Evolutionary conservation across 2,888 invertebrate species (phyloP), one percentile per base, ranked within the genome.

Genomic region (Lysandra coridon): DNA sequence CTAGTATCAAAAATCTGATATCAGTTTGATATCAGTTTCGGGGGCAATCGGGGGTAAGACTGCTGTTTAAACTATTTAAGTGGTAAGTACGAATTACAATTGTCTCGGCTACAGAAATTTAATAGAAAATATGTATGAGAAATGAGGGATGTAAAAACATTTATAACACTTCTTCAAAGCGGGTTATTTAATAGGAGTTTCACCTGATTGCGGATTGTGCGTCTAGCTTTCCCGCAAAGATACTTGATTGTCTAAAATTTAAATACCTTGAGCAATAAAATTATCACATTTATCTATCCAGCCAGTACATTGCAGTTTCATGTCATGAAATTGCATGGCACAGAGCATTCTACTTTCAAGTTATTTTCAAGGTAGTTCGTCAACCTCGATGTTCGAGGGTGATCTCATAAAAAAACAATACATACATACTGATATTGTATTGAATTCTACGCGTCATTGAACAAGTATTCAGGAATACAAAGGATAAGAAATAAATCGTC

Each of bases 341-440:
- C 30, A 64, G 30, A 64, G 64, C 64, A 64, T 30, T 64, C 23
- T 64, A 4, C 64, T 64, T 64, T 30, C 64, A 2, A 30, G 64
- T 64, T 64, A 64, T 64, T 64, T 64, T 30, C 64, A 64, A 64
- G 64, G 64, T 64, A 64, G 64, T 64, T 64, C 64, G 64, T 64
- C 30, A 23, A 64, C 64, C 64, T 30, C 64, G 10, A 12, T 12
- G 30, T 3, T 64, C 23, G 23, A 64, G 64, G 64, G 30, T 64
- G 64, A 64, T 64, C 64, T 64, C 64, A 64, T 30, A 57, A 64
- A 64, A 64, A 64, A 69, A 14, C 33, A 33, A 69, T 69, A 69
- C 17, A 69, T 33, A 69, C 69, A 64, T 30, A 30, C 6, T 57
- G 57, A 5, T 37, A 69, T 69, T 69, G 30, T 30, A 69, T 33